Evolutionary conservation across 53 echinoderm and acorn worm species (phyloP).

Genomic region (Holothuria scabra): DNA sequence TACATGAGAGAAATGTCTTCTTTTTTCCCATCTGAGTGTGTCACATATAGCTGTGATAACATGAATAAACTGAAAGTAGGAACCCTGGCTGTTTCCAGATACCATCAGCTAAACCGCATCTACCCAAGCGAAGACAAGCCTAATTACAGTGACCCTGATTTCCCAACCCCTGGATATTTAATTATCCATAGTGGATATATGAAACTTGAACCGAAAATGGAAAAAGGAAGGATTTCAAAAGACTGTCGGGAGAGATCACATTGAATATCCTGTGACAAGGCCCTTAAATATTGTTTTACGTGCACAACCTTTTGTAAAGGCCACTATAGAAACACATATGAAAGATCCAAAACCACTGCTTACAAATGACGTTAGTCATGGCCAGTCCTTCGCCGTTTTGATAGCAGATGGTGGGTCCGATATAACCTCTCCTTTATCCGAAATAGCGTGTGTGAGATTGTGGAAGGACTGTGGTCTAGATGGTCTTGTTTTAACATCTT

Average conservation of each 20-base stretch:
- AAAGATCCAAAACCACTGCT: neutral
- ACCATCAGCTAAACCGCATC: neutral
- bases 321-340: neutral
- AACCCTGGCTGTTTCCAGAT: neutral
- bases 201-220: slow-evolving; percentile 21
- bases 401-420: no score
- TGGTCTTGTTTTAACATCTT: slow-evolving; percentile 3
- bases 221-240: neutral
- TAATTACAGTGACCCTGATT: neutral
- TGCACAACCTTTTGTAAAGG: neutral
- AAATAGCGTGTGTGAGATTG: slow-evolving; percentile 1
- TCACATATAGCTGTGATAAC: neutral
- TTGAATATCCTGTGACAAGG: slow-evolving; percentile 5
- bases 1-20: neutral
- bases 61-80: slow-evolving; percentile 5
- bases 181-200: slow-evolving; percentile 22
- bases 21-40: neutral
- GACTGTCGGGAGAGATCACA: slow-evolving; percentile 8
- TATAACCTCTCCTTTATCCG: neutral
- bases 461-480: neutral
- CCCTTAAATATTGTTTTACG: slow-evolving; percentile 1
- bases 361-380: neutral
- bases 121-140: neutral
- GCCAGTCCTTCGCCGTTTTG: no score
- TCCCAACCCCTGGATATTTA: slow-evolving; percentile 14